Base-by-base conservation (phyloP, 2,888 invertebrate species). In the Sceliomorpha sp. region DNA sequence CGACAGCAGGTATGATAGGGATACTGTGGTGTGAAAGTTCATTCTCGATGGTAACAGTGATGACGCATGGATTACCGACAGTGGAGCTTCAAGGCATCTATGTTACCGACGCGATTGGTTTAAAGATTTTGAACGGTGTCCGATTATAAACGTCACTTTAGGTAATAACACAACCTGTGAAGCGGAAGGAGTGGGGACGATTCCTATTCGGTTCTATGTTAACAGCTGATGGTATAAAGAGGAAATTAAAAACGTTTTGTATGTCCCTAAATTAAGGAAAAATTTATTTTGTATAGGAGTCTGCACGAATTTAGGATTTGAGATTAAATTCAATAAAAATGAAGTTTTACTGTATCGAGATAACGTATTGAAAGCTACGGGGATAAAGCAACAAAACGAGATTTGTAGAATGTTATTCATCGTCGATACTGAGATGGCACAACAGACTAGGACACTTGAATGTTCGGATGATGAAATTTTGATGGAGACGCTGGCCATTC, bases 401-500 rank as follows among this genome's bases (percentile, higher is more conserved):
- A 24, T 74, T 1, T 68, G 58, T 13, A 32, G 70, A 12, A 72
- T 74, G 71, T 24, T 62, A 1, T 70, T 71, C 37, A 9, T 27
- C 1, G 62, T 70, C 5, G 15, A 12, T 1, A 5, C 2, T 1
- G 8, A 24, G 24, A n/a, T 75, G 77, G 74, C 73, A 77, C 24
- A 58, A 73, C 10, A 9, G 72, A 0, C 12, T 73, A 5, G 73
- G 69, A 9, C 72, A 74, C 14, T 1, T 53, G 5, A 62, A 62
- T 12, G n/a, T n/a, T n/a, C n/a, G n/a, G n/a, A n/a, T n/a, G n/a
- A n/a, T n/a, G n/a, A n/a, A n/a, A n/a, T n/a, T n/a, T n/a, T n/a
- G n/a, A n/a, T n/a, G n/a, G n/a, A n/a, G n/a, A n/a, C n/a, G n/a
- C n/a, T n/a, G n/a, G n/a, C n/a, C n/a, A n/a, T n/a, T n/a, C n/a